Evolutionary conservation across 2,797 vertebrate genomes (phyloP), one percentile per base, ranked within the genome.

Genomic region (Hydrophis major): DNA sequence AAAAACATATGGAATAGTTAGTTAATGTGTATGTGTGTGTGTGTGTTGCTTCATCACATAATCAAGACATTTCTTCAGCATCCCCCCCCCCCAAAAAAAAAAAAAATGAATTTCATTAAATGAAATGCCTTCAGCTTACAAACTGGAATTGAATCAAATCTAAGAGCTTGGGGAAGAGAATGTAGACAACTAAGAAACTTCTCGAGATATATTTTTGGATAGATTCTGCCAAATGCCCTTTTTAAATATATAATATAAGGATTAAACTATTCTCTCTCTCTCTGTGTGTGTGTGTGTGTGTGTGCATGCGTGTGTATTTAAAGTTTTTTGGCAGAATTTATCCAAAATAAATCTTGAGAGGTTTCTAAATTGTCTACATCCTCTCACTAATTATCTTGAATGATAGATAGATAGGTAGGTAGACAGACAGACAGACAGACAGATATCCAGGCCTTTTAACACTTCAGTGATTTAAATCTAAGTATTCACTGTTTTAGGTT

Each of bases 1-100:
- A 90, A 95, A 96, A 96, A 93, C 92, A 94, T 96, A 95, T 92
- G 93, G 95, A 96, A 95, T 93, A 92, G 53, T 91, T 95, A 94
- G 37, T 50, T 94, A 96, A 94, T 66, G 89, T 92, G 12, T 87
- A 11, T 91, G 22, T 57, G 16, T 59, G 18, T 59, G 59, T 25
- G 6, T 60, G 60, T 25, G 27, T 93, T 57, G 89, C 94, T 95
- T 88, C 27, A 53, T 96, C 94, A 95, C 92, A 95, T 91, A 96
- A 96, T 92, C 2, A 1, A 93, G 92, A 95, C 92, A 95, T 92
- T 94, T 90, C 89, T 94, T 20, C 20, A 2, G 20, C 91, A 90
- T 12, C 92, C 50, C 7, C 50, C 55, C 12, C 55, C 55, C 13
- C 12, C 55, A 92, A 88, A 94, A 32, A 32, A 32, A 32, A 32